These are phyloP conservation scores for Cepaea hortensis DNA, from an alignment of 2,888 invertebrate species.

Conservation along the genomic window DNA sequence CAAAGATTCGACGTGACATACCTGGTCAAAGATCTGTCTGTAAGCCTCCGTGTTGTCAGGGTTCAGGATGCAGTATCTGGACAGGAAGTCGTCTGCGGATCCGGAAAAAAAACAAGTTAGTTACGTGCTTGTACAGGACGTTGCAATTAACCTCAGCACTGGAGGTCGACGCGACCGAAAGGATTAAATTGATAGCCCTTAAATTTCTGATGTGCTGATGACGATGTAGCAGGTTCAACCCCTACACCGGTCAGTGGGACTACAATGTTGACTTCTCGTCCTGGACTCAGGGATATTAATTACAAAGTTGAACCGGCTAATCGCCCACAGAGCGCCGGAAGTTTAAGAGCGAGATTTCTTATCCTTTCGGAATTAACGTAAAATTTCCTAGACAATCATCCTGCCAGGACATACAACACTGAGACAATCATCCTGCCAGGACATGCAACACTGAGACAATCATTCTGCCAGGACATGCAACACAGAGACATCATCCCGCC, in stretches of 20 bases:
- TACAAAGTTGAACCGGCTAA: too few relatives aligned
- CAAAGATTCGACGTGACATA: constrained; percentile 56
- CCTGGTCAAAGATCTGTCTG: constrained; percentile 64
- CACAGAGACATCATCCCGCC: too few relatives aligned
- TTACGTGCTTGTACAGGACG: not conserved
- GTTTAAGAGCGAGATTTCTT: too few relatives aligned
- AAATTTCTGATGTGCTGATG: not conserved
- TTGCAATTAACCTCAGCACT: not conserved
- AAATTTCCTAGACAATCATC: too few relatives aligned
- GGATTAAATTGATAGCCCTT: not conserved
- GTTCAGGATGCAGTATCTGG: constrained; percentile 72
- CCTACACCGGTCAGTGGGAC: too few relatives aligned
- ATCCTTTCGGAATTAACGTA: too few relatives aligned
- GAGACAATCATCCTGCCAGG: too few relatives aligned
- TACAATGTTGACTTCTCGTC: not conserved
- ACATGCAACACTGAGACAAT: too few relatives aligned
- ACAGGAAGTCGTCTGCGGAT: constrained; percentile 69
- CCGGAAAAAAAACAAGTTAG: not conserved
- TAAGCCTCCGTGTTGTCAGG: constrained; percentile 63
- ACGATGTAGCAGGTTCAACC: too few relatives aligned
- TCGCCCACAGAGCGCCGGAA: too few relatives aligned
- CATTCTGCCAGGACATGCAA: too few relatives aligned
- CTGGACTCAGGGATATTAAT: not conserved
- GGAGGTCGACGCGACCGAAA: not conserved
- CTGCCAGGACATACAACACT: too few relatives aligned